These are phyloP conservation scores for Simalia tracyae DNA, from an alignment of 2,797 vertebrate species.

Conservation along the genomic window DNA sequence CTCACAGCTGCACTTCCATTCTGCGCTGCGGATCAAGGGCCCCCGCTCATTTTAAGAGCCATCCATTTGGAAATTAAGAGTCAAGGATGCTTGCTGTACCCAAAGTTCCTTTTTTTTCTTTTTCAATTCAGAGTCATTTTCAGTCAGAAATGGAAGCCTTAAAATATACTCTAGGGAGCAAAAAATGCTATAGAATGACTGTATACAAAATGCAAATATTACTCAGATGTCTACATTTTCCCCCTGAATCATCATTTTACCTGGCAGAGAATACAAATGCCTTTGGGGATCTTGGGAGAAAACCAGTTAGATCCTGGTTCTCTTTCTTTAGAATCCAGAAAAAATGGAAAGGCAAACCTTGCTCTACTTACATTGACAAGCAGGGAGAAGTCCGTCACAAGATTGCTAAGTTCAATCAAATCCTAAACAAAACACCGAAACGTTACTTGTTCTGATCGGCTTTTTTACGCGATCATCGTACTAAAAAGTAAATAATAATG, in stretches of 20 bases:
- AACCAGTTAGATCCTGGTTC: not conserved
- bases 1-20: constrained; percentile 38
- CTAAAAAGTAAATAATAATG: not conserved
- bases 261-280: not conserved
- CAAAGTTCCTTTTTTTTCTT: not conserved
- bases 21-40: not conserved
- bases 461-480: not conserved
- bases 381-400: constrained; percentile 90
- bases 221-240: not conserved
- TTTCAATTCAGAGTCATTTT: not conserved
- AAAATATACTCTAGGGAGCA: not conserved
- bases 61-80: not conserved
- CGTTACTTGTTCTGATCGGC: not conserved
- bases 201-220: not conserved
- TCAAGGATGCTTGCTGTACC: not conserved
- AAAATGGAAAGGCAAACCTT: not conserved
- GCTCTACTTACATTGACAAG: constrained; percentile 88
- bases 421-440: constrained; percentile 76
- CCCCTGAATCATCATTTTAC: not conserved
- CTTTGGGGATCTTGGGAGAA: not conserved
- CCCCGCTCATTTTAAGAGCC: not conserved
- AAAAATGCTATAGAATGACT: not conserved
- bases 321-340: not conserved
- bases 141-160: not conserved
- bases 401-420: constrained; percentile 84